Conservation (phyloP, 2,888 invertebrate genomes). For the Drosophila planitibia region DNA sequence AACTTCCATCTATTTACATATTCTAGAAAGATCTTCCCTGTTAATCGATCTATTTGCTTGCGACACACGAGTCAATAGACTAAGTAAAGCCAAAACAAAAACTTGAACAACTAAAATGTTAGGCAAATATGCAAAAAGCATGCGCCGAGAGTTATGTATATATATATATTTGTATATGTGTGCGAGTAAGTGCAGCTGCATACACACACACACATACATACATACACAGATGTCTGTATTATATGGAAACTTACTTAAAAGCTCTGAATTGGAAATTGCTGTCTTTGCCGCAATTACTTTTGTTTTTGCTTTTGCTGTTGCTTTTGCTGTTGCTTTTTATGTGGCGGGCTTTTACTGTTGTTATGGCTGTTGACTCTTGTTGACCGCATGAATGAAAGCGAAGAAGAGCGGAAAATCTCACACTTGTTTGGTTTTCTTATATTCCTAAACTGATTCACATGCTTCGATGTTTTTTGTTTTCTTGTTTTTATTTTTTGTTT, state of each 20-base stretch:
- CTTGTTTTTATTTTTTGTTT: slow-evolving; percentile 1
- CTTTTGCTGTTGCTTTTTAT: slow-evolving; percentile 45
- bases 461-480: slow-evolving; percentile 16
- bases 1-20: not conserved
- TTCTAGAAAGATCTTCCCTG: slow-evolving; percentile 1
- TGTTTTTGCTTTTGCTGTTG: slow-evolving; percentile 34
- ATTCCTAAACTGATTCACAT: slow-evolving; percentile 33
- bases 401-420: slow-evolving; percentile 59
- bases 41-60: slow-evolving; percentile 44
- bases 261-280: slow-evolving; percentile 32
- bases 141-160: not conserved
- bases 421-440: slow-evolving; percentile 73
- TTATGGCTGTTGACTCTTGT: slow-evolving; percentile 60
- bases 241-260: slow-evolving; percentile 62
- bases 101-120: slow-evolving; percentile 53
- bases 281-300: slow-evolving; percentile 30
- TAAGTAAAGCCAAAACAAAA: slow-evolving; percentile 40
- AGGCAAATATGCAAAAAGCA: slow-evolving; percentile 50
- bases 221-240: slow-evolving; percentile 1
- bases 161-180: not conserved
- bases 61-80: slow-evolving; percentile 53
- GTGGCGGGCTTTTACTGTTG: slow-evolving; percentile 31
- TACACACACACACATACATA: not conserved
- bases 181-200: not conserved
- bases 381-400: slow-evolving; percentile 77